Evolutionary conservation across 2,888 invertebrate species (phyloP).

Genomic region (Drosophila anceps): DNA sequence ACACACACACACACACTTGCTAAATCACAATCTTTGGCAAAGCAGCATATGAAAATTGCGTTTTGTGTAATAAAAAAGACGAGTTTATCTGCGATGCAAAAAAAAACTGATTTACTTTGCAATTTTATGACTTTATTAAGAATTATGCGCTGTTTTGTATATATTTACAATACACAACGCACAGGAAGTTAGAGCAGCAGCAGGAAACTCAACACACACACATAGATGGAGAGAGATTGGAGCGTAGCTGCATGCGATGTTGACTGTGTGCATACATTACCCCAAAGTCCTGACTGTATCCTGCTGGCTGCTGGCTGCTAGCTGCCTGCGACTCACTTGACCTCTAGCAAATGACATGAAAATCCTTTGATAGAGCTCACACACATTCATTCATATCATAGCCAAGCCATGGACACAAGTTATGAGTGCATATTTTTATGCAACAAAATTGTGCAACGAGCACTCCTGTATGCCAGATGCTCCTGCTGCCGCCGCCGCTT

Average conservation of each 20-base stretch:
- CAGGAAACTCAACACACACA: conserved; percentile 47
- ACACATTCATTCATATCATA: conserved; percentile 70
- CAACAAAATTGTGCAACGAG: conserved; percentile 57
- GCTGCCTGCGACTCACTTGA: conserved; percentile 57
- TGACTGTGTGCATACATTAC: conserved; percentile 37
- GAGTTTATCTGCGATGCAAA: conserved; percentile 65
- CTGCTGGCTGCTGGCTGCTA: conserved; percentile 13
- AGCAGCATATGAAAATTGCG: conserved; percentile 71
- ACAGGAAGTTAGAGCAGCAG: conserved; percentile 49
- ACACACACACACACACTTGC: conserved; percentile 28
- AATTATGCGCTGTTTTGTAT: conserved; percentile 73
- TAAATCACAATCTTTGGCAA: conserved; percentile 67
- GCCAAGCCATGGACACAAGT: conserved; percentile 59
- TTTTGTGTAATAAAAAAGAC: conserved; percentile 69
- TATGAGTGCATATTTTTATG: conserved; percentile 69
- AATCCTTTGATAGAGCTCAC: conserved; percentile 70
- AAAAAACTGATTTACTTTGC: conserved; percentile 72
- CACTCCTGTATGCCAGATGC: conserved; percentile 19
- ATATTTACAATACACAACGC: conserved; percentile 62
- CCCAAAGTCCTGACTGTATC: conserved; percentile 30
- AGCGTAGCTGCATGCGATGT: conserved; percentile 41
- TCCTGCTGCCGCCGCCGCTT: not conserved
- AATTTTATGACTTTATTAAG: conserved; percentile 75
- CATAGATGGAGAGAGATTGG: conserved; percentile 11
- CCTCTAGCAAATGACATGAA: conserved; percentile 71